Conservation (phyloP, 2,113 vertebrate species). For the Cynocephalus volans region DNA sequence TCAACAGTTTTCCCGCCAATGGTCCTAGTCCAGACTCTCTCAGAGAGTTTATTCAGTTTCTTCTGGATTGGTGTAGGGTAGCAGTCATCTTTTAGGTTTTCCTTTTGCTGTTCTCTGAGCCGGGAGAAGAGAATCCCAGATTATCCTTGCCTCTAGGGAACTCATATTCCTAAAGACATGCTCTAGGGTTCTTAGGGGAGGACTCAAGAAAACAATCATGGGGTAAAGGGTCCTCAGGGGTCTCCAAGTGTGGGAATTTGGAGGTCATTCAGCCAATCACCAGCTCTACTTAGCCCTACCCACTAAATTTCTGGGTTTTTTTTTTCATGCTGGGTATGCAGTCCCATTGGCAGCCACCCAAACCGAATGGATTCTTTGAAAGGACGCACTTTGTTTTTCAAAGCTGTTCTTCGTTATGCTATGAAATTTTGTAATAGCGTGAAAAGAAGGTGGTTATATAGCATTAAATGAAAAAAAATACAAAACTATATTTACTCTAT, state of each 20-base stretch:
- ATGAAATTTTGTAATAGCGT: neutral
- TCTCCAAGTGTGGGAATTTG: neutral
- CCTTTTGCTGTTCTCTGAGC: neutral
- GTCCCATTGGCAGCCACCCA: neutral
- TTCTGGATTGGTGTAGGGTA: neutral
- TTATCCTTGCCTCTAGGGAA: neutral
- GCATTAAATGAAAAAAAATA: neutral
- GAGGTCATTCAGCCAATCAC: neutral
- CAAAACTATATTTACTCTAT: neutral
- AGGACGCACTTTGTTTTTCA: neutral
- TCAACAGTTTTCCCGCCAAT: neutral
- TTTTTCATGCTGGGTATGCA: neutral
- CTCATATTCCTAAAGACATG: neutral
- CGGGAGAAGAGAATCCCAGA: neutral
- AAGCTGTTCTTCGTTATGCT: conserved; percentile 1
- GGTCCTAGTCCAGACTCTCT: neutral
- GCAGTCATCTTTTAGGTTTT: neutral
- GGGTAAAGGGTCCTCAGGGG: neutral
- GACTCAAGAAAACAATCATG: neutral
- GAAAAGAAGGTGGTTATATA: neutral
- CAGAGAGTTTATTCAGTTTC: neutral
- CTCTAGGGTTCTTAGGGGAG: neutral
- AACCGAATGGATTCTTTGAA: neutral
- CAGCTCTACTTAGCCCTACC: neutral
- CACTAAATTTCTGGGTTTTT: neutral